Evolutionary conservation across 2,797 vertebrate genomes (phyloP).

Genomic region (Scleropages formosus): DNA sequence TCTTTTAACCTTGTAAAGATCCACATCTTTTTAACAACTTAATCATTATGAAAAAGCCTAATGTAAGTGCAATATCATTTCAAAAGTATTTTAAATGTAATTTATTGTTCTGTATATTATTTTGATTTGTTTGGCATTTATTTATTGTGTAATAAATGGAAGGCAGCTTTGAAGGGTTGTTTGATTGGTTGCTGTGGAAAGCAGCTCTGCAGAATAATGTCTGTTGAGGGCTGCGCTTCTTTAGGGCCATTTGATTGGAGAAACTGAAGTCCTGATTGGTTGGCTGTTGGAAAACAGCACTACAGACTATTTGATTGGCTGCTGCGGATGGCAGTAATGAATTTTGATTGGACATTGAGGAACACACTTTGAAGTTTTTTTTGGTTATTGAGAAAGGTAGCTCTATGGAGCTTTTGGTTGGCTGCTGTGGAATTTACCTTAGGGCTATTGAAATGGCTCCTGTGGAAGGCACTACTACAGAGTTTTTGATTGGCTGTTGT

Average conservation of each 20-base stretch:
- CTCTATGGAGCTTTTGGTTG: neutral
- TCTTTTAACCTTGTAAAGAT: conserved; percentile 22
- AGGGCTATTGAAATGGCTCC: neutral
- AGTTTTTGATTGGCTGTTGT: neutral
- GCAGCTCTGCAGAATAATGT: neutral
- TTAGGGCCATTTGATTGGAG: no score
- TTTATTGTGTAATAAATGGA: conserved; percentile 12
- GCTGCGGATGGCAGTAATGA: neutral
- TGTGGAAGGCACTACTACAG: neutral
- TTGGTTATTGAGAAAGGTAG: neutral
- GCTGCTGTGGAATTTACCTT: conserved; percentile 5
- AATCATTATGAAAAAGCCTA: conserved; percentile 14
- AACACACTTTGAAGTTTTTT: neutral
- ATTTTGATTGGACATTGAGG: neutral
- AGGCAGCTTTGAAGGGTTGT: conserved; percentile 2
- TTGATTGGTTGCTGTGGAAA: conserved; percentile 7
- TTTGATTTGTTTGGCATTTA: neutral
- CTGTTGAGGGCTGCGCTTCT: conserved; percentile 12
- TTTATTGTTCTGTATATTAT: conserved; percentile 12
- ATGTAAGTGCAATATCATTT: conserved; percentile 35
- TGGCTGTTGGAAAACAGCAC: no score
- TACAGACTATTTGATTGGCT: neutral
- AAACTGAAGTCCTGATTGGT: no score
- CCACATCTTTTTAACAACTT: neutral
- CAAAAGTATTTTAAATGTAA: conserved; percentile 16